Conservation (phyloP, 2,113 vertebrate genomes). For the Pungitius pungitius region DNA sequence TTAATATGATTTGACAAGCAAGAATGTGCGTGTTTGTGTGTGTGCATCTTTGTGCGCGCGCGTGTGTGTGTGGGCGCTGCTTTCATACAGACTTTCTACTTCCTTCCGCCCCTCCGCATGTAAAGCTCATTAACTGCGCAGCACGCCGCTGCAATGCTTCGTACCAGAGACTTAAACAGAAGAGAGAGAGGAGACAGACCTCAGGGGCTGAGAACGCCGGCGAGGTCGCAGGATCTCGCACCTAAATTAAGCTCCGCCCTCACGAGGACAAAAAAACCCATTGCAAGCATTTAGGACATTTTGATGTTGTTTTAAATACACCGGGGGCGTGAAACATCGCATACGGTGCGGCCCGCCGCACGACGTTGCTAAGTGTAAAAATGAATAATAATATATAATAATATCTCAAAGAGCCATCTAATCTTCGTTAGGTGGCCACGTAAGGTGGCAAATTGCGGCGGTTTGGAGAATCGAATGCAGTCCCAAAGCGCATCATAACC, state of each 20-base stretch:
- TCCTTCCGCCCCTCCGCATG: slow-evolving; percentile 37
- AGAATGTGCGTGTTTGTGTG: slow-evolving; percentile 43
- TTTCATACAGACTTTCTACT: slow-evolving; percentile 39
- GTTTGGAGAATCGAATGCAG: not conserved
- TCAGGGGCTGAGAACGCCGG: not conserved
- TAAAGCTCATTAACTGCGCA: slow-evolving; percentile 68
- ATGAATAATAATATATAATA: no score
- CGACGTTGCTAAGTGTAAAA: no score
- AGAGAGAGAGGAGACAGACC: slow-evolving; percentile 26
- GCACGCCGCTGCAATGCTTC: slow-evolving; percentile 55
- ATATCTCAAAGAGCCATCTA: no score
- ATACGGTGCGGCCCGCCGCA: no score
- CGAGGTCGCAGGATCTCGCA: slow-evolving; percentile 1
- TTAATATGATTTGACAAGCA: slow-evolving; percentile 76
- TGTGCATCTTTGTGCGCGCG: slow-evolving; percentile 21
- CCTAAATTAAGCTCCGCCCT: slow-evolving; percentile 25
- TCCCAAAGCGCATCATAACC: slow-evolving; percentile 12
- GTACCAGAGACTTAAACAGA: slow-evolving; percentile 54
- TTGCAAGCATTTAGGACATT: slow-evolving; percentile 6
- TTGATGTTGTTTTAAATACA: slow-evolving; percentile 4
- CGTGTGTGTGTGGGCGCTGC: slow-evolving; percentile 19
- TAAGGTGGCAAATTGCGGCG: no score
- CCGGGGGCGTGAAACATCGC: no score
- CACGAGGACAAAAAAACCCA: not conserved
- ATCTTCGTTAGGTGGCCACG: no score